Percentiles rank a stretch among this genome's conserved stretches.
Conservation (phyloP, 2,888 invertebrate species). For the Neria commutata region DNA sequence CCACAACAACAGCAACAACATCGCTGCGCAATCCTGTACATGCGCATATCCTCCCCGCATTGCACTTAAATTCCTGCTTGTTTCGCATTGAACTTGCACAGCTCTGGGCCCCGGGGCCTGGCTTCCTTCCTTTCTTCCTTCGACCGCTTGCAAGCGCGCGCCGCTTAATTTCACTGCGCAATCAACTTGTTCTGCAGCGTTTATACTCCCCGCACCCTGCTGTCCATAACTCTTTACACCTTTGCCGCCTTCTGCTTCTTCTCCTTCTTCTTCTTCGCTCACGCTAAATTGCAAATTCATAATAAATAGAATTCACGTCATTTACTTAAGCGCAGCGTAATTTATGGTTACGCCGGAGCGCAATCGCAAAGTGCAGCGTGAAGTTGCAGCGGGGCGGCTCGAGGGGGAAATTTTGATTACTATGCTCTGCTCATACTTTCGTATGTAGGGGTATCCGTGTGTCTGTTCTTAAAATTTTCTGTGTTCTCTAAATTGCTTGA, state of each 20-base stretch:
- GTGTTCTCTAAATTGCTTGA: too few relatives aligned
- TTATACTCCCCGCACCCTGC: background rate
- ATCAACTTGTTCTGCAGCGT: slow-evolving; percentile 39
- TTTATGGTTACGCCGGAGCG: too few relatives aligned
- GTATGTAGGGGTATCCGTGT: too few relatives aligned
- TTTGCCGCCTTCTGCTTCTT: slow-evolving; percentile 27
- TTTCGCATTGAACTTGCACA: too few relatives aligned
- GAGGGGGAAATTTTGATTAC: too few relatives aligned
- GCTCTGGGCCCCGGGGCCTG: too few relatives aligned
- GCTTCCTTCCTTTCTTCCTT: too few relatives aligned
- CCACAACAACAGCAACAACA: slow-evolving; percentile 7
- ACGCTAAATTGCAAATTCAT: slow-evolving; percentile 32
- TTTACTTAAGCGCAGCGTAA: slow-evolving; percentile 26
- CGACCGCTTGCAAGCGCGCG: slow-evolving; percentile 14
- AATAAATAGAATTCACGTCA: slow-evolving; percentile 37
- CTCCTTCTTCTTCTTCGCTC: slow-evolving; percentile 30
- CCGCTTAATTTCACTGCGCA: slow-evolving; percentile 23
- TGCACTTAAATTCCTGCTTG: background rate
- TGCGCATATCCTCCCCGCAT: background rate
- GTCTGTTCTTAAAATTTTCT: too few relatives aligned
- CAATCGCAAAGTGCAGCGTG: too few relatives aligned
- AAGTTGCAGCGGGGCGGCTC: too few relatives aligned
- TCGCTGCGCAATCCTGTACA: background rate
- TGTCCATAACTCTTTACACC: slow-evolving; percentile 4
- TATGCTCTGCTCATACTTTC: too few relatives aligned